Percentiles rank a stretch among this genome's conserved stretches.
Evolutionary conservation across 2,888 invertebrate species (phyloP).

Genomic region (Cenopis cana): DNA sequence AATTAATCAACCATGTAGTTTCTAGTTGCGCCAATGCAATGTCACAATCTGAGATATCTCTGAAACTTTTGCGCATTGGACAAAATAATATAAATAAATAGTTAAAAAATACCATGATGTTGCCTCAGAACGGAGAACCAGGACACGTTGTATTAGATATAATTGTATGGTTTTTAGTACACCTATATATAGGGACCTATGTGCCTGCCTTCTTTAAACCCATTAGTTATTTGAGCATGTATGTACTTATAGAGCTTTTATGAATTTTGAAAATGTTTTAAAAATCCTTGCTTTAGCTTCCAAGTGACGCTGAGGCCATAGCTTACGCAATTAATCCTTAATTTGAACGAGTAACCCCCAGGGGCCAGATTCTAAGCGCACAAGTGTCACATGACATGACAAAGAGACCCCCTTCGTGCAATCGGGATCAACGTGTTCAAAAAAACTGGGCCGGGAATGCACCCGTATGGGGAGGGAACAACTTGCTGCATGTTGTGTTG

Average conservation of each 20-base stretch:
- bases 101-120: not conserved
- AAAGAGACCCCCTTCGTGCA: constrained; percentile 68
- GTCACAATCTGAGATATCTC: not conserved
- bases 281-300: not conserved
- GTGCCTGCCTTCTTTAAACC: not conserved
- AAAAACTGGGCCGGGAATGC: constrained; percentile 77
- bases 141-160: not conserved
- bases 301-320: not conserved
- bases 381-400: constrained; percentile 83
- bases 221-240: not conserved
- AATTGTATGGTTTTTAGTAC: not conserved
- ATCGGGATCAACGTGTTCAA: constrained; percentile 75
- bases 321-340: constrained; percentile 68
- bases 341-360: constrained; percentile 77
- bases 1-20: not conserved
- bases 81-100: not conserved
- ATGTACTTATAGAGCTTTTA: not conserved
- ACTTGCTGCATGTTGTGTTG: constrained; percentile 49
- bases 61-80: not conserved
- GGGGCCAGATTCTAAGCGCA: constrained; percentile 71
- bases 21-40: not conserved
- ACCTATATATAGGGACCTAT: too few relatives aligned
- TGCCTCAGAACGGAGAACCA: not conserved
- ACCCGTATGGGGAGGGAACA: constrained; percentile 69
- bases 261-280: not conserved